Base-by-base conservation (phyloP, 2,797 vertebrate genomes). In the Cossypha polioptera region DNA sequence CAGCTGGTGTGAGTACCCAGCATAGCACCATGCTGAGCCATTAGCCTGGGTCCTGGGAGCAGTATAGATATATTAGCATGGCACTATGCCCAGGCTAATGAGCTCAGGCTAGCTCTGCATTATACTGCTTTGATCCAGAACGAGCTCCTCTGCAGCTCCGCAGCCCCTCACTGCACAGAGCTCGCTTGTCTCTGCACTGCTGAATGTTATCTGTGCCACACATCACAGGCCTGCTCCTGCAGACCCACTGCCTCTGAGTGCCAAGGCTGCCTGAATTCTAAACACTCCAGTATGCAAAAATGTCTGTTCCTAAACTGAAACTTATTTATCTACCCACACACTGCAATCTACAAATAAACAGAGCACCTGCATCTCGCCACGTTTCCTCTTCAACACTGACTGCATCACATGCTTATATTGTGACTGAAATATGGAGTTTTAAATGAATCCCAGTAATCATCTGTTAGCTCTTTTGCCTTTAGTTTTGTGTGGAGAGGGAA, bases 51-150 rank as follows among this genome's bases (percentile, higher is more conserved):
- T 80, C 91, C 74, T 89, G 96, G 91, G 94, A 96, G 94, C 10
- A 77, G 82, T 89, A 86, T n/a, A 74, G 92, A 85, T 94, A 91
- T 47, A 94, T 92, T 89, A 96, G 85, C 57, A 94, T 94, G 94
- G 94, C 91, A 81, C 57, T 63, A 69, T 0, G 85, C 91, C 94
- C 95, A 92, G 81, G 40, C 84, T 91, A 85, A 95, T 85, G 91
- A 93, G 94, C 68, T 94, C 84, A 72, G 77, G 50, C 90, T 72
- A 88, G 83, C 69, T 90, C 88, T 88, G 95, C 90, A 71, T 62
- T 75, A 78, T 50, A 43, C 86, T 45, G 84, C 88, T 90, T 72
- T 81, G 77, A 90, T 87, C 86, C 77, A 88, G 54, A 92, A 61
- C 57, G 43, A 73, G 59, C 59, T 94, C 47, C 82, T 90, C 75